These are phyloP conservation scores for Seira ritae DNA, from an alignment of 2,888 invertebrate genomes.

Conservation along the genomic window DNA sequence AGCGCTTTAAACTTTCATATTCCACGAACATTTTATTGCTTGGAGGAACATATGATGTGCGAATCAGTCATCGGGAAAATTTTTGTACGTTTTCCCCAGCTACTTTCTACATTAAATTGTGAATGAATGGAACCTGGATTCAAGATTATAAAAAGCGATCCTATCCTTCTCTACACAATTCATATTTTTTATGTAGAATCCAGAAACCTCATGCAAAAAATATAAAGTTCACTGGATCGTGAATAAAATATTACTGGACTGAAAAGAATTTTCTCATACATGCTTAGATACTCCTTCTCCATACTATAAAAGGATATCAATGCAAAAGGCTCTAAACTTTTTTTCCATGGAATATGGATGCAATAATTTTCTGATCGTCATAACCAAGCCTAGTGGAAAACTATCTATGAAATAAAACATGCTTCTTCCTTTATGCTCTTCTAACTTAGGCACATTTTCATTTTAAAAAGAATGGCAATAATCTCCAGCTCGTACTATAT, in stretches of 20 bases:
- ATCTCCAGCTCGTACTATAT: neutral
- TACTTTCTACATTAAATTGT: neutral
- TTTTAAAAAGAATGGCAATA: neutral
- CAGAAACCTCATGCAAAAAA: conserved; percentile 8
- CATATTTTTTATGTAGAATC: conserved; percentile 2
- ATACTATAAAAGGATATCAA: no score
- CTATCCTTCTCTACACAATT: neutral
- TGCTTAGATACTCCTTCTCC: neutral
- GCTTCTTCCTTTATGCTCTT: no score
- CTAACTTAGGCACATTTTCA: neutral
- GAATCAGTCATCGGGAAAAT: neutral
- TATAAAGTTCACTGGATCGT: conserved; percentile 17
- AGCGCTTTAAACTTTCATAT: neutral
- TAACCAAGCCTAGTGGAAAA: conserved; percentile 2
- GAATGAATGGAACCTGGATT: neutral
- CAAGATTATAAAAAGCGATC: neutral
- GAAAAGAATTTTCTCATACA: conserved; percentile 6
- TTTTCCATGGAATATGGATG: neutral
- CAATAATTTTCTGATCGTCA: neutral
- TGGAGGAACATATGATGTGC: neutral
- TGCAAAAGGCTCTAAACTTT: no score
- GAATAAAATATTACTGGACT: conserved; percentile 30
- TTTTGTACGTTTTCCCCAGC: neutral
- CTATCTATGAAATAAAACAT: conserved; percentile 15
- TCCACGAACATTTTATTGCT: conserved; percentile 10